Percentiles rank a stretch among this genome's conserved stretches.
These are phyloP conservation scores for Megastigmus dorsalis DNA, from an alignment of 2,888 invertebrate species.

Conservation along the genomic window DNA sequence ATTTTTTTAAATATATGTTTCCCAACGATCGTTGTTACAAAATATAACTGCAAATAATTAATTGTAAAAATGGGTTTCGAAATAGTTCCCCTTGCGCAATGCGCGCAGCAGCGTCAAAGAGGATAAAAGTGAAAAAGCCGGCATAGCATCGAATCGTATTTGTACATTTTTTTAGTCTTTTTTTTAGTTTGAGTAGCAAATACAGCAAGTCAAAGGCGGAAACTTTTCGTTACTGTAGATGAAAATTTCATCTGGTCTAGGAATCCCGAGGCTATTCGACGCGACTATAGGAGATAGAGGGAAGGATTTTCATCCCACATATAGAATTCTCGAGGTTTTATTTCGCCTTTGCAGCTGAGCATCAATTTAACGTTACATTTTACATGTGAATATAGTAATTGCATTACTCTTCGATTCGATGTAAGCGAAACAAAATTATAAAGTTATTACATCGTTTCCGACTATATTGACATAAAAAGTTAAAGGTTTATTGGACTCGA, in stretches of 20 bases:
- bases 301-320: not conserved
- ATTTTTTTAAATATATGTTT: too few relatives aligned
- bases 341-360: too few relatives aligned
- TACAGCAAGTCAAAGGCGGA: conserved; percentile 27
- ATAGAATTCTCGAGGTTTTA: too few relatives aligned
- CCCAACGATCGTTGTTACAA: too few relatives aligned
- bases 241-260: not conserved
- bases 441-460: too few relatives aligned
- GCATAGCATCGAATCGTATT: not conserved
- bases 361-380: too few relatives aligned
- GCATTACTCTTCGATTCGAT: not conserved
- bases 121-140: not conserved
- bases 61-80: not conserved
- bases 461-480: too few relatives aligned
- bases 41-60: not conserved
- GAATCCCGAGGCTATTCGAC: not conserved
- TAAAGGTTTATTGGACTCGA: too few relatives aligned
- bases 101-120: not conserved
- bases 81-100: not conserved
- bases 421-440: not conserved
- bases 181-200: not conserved
- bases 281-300: not conserved
- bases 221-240: not conserved
- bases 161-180: conserved; percentile 22
- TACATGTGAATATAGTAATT: too few relatives aligned